Conservation (phyloP, 1,140 invertebrate genomes). For the Chymomyza costata region DNA sequence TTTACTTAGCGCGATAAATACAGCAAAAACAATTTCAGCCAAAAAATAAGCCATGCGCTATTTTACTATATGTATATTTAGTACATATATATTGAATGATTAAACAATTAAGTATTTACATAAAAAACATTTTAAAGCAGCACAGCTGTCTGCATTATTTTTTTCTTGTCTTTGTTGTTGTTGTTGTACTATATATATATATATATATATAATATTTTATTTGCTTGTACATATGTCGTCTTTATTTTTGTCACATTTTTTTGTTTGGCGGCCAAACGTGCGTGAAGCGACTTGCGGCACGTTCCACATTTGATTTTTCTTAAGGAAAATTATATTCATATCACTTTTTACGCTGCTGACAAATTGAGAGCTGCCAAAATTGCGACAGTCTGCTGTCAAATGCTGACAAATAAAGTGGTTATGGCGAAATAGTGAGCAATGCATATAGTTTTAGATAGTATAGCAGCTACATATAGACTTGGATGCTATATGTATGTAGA, state of each 20-base stretch:
- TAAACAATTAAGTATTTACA: slow-evolving; percentile 7
- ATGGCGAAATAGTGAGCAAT: slow-evolving; percentile 62
- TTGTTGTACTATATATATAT: slow-evolving; percentile 9
- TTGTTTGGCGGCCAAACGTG: not conserved
- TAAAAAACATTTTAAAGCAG: slow-evolving; percentile 24
- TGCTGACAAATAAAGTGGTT: slow-evolving; percentile 64
- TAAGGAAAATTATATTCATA: slow-evolving; percentile 10
- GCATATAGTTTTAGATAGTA: no score
- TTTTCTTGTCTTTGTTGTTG: slow-evolving; percentile 13
- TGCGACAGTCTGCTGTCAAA: slow-evolving; percentile 59
- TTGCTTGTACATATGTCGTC: not conserved
- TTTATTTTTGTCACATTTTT: not conserved
- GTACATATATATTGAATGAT: slow-evolving; percentile 15
- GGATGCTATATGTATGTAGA: slow-evolving; percentile 15
- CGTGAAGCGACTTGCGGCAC: not conserved
- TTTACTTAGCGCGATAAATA: not conserved
- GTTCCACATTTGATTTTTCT: no score
- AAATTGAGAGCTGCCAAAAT: slow-evolving; percentile 63
- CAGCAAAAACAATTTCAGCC: no score
- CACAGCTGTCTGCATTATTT: slow-evolving; percentile 19
- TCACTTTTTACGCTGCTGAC: slow-evolving; percentile 28
- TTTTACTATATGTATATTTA: no score
- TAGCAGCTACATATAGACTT: no score
- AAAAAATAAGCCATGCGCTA: no score
- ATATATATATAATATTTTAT: not conserved